Evolutionary conservation across 2,888 invertebrate genomes (phyloP), one percentile per base, ranked within the genome.

Genomic region (Drosophila monieri): DNA sequence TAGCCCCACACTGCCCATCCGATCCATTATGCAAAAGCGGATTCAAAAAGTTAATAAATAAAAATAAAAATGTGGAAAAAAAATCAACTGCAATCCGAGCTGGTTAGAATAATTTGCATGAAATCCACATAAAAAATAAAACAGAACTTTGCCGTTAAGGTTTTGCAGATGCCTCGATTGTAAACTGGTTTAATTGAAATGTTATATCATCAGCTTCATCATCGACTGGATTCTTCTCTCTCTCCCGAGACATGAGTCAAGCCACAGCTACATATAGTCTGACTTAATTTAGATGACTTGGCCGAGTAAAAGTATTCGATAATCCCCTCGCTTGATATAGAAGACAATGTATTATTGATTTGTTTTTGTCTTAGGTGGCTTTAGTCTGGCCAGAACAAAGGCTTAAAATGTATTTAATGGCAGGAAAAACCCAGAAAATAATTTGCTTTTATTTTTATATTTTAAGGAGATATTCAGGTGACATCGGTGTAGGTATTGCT

Each of bases 151-250:
- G 81, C 81, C 85, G 79, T 80, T 80, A 46, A 30, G 70, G 46
- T 69, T 62, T 69, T 81, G 85, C 73, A 73, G 84, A 73, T 81
- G 76, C 80, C 66, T 62, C 47, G 39, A 10, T 46, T 73, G 48
- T 65, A 69, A 81, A 87, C 85, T 66, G 80, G 87, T 81, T 81
- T 85, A 70, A 84, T 74, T 76, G 58, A 80, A 80, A 72, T 74
- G 81, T 86, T 85, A 76, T 78, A 67, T 74, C 73, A 84, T 84
- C 78, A 70, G 55, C 58, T 54, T 30, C 55, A 61, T 27, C 65
- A 46, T 21, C 51, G 41, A 53, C 35, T 59, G 56, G 39, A 46
- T 57, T 52, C 69, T 58, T 55, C 41, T 14, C 32, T 27, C 10
- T 10, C 10, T 25, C 32, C 30, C n/a, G n/a, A 25, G 25, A 18